Base-by-base conservation (phyloP, 1,140 invertebrate genomes). In the Daktulosphaira vitifoliae region DNA sequence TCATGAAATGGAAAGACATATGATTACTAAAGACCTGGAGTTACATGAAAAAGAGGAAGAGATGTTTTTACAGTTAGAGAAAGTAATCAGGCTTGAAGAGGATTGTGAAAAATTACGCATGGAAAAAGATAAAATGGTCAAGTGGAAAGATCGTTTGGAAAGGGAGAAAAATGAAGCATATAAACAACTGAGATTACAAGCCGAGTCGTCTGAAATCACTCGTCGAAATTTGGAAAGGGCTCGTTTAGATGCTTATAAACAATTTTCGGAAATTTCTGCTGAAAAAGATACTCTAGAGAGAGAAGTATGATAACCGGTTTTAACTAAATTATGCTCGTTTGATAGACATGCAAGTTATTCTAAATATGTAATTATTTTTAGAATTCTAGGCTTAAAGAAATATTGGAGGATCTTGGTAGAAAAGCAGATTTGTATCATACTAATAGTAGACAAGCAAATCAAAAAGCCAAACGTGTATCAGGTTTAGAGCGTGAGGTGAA, bases 41-140 rank as follows among this genome's bases (percentile, higher is more conserved):
- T 70, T 83, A 4, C 77, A 77, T 26, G 79, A 81, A 65, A 83
- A 82, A 69, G 82, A 84, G 69, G 81, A 82, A 65, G 82, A 84
- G 67, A 75, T 83, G 22, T 84, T 84, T 69, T 68, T 81, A 2
- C 81, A 84, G 66, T 71, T 83, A 37, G 82, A 83, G 70, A 74
- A 78, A 42, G 79, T 78, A 33, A 74, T 84, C 6, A 76, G 80
- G 26, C 72, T 83, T 29, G 82, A 84, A 68, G 82, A 83, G 67
- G 81, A 83, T 67, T 78, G 79, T 54, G 81, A 82, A 67, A 75
- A 74, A 70, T 67, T 77, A 44, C 71, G 74, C 52, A 69, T 67
- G 13, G 77, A 79, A 69, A 77, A 76, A 67, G 76, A 78, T 44
- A 77, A 76, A 68, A 75, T 75, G 66, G 52, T 69, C 7, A 72